Base-by-base conservation (phyloP, 2,888 invertebrate genomes). In the Xiphydria camelus region DNA sequence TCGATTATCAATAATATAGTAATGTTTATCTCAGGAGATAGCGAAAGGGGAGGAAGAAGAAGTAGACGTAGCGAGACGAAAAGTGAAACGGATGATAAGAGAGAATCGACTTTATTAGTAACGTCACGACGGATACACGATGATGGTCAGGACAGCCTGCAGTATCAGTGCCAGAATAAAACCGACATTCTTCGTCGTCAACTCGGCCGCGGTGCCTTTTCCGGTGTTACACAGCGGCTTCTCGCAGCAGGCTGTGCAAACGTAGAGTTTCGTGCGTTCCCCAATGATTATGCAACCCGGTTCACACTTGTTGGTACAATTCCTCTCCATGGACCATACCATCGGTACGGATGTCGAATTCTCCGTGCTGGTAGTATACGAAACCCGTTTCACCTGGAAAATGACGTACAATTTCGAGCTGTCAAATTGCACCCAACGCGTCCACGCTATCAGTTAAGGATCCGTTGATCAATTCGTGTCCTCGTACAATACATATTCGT, bases 201-300 rank as follows among this genome's bases (percentile, higher is more conserved):
- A 50, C 31, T 68, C 64, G 15, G 60, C 59, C 39, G 68, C 70
- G 15, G 62, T 64, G 6, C 73, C 71, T 34, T 84, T 88, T 10
- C 89, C 91, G 25, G 82, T 81, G 73, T 93, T 93, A 77, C 93
- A 93, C 4, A 87, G 80, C 3, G 87, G 84, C 6, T 83, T 82
- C 54, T 86, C 86, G 73, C 93, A 93, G 68, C 93, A 93, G 0
- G 89, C 86, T 0, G 91, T 91, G 73, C 93, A 93, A 9, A 91
- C 89, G 75, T 89, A 89, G 1, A 94, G 77, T 68, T 93, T 93
- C 4, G 91, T 92, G 36, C 93, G 78, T 70, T 94, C 93, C 0
- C 93, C 93, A 55, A 94, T 91, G 37, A 92, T 83, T 63, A 93
- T 91, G 76, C 92, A 93, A 7, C 91, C 92, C 0, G 91, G 85